A percentile compares a stretch with the other conserved stretches of the same genome.
These are phyloP conservation scores for Sinocyclocheilus anshuiensis DNA, from an alignment of 2,113 vertebrate species.

Conservation along the genomic window DNA sequence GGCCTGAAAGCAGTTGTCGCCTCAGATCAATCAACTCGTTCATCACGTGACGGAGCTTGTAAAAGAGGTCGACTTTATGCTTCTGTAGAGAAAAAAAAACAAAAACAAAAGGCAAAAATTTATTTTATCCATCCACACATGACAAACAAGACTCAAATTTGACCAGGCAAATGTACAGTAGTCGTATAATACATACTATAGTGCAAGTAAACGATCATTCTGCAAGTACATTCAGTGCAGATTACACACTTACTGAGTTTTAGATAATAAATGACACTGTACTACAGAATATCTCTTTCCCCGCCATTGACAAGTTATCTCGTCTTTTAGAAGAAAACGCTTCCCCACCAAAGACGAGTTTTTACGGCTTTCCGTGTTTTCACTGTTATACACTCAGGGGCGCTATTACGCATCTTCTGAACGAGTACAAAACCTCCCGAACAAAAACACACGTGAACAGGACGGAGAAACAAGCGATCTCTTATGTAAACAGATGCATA, in stretches of 20 bases:
- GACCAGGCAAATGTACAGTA: not conserved
- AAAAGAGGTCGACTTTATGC: constrained; percentile 97
- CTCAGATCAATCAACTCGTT: constrained; percentile 96
- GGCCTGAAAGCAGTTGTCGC: constrained; percentile 90
- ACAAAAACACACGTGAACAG: no score
- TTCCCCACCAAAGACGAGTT: no score
- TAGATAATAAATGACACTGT: not conserved
- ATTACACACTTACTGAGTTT: not conserved
- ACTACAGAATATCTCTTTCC: not conserved
- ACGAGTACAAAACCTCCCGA: no score
- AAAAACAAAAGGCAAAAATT: not conserved
- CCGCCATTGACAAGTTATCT: no score
- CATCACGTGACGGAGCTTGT: constrained; percentile 98
- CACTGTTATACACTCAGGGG: no score
- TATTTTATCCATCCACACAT: not conserved
- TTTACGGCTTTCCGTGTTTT: no score
- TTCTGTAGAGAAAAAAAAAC: constrained; percentile 75
- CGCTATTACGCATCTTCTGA: no score
- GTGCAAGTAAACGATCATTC: not conserved
- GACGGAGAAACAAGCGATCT: no score
- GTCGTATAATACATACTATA: not conserved
- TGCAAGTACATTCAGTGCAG: not conserved
- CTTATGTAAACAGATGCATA: no score
- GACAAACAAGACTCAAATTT: not conserved
- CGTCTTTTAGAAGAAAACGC: no score